Evolutionary conservation across 2,113 vertebrate genomes (phyloP).

Genomic region (Pithys albifrons): DNA sequence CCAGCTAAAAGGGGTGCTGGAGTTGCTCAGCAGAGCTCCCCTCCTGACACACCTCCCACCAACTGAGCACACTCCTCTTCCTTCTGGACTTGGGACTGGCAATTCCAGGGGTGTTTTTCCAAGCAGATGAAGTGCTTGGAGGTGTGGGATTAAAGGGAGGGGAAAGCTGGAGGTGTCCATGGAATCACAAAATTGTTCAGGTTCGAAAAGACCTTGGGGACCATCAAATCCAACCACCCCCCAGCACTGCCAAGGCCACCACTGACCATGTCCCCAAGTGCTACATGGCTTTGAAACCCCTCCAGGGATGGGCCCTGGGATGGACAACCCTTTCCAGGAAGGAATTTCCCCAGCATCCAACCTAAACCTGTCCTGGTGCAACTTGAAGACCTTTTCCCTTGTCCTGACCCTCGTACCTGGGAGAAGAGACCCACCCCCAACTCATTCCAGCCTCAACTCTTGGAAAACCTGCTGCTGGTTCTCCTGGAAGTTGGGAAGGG

Average conservation of each 20-base stretch:
- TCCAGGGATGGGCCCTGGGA: not conserved
- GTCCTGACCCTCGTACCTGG: not conserved
- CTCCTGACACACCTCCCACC: too few relatives aligned
- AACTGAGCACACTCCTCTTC: accelerated
- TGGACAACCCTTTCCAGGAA: not conserved
- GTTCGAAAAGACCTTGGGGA: too few relatives aligned
- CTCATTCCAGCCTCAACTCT: not conserved
- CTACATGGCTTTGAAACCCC: too few relatives aligned
- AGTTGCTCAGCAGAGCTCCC: not conserved
- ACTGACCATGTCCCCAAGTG: too few relatives aligned
- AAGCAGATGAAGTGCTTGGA: not conserved
- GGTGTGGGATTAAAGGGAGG: not conserved
- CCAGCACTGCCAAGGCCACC: too few relatives aligned
- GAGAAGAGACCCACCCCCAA: not conserved
- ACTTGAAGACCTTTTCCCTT: not conserved
- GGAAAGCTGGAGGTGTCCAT: not conserved
- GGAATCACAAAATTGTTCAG: too few relatives aligned
- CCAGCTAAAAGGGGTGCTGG: not conserved
- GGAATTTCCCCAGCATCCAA: not conserved
- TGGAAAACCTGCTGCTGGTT: not conserved
- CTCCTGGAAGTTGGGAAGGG: not conserved
- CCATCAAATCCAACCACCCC: too few relatives aligned
- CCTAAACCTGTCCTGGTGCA: not conserved
- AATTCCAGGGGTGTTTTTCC: not conserved
- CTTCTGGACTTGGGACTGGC: not conserved